A percentile compares a stretch with the other conserved stretches of the same genome.
Conservation (phyloP, 1,140 invertebrate species). For the Bombus sylvicola region DNA sequence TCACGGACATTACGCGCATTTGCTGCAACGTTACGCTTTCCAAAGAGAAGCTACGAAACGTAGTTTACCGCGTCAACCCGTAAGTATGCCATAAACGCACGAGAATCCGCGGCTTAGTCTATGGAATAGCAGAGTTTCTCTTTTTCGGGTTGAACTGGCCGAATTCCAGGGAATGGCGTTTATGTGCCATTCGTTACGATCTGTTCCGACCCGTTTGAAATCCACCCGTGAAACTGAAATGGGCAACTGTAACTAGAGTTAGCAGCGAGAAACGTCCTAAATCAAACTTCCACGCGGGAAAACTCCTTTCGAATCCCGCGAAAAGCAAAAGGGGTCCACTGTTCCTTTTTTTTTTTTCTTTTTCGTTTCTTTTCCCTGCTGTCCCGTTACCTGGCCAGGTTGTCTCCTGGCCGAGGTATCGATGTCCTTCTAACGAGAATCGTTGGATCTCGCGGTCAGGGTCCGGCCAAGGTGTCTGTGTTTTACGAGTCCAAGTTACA, state of each 20-base stretch:
- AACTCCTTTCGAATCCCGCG: conserved; percentile 10
- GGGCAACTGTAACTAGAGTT: not conserved
- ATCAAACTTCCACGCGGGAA: not conserved
- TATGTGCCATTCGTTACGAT: conserved; percentile 7
- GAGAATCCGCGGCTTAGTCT: too few species aligned
- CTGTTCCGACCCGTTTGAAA: not conserved
- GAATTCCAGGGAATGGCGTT: too few species aligned
- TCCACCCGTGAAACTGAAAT: not conserved
- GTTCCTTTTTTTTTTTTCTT: not conserved
- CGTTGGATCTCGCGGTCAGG: conserved; percentile 23
- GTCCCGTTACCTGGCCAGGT: not conserved
- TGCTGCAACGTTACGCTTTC: too few species aligned
- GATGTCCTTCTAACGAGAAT: conserved; percentile 45
- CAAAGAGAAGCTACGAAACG: too few species aligned
- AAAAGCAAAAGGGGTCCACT: not conserved
- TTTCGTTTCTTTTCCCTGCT: too few species aligned
- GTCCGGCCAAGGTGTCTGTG: conserved; percentile 11
- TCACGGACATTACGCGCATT: too few species aligned
- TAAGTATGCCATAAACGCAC: too few species aligned
- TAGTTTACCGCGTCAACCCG: too few species aligned
- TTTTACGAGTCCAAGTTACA: conserved; percentile 41
- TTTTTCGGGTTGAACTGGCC: too few species aligned
- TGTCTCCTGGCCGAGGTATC: not conserved
- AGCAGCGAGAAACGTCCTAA: not conserved
- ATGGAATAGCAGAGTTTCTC: too few species aligned